Percentiles rank a stretch among this genome's conserved stretches.
These are phyloP conservation scores for Cosmia pyralina DNA, from an alignment of 2,888 invertebrate genomes.

Conservation along the genomic window DNA sequence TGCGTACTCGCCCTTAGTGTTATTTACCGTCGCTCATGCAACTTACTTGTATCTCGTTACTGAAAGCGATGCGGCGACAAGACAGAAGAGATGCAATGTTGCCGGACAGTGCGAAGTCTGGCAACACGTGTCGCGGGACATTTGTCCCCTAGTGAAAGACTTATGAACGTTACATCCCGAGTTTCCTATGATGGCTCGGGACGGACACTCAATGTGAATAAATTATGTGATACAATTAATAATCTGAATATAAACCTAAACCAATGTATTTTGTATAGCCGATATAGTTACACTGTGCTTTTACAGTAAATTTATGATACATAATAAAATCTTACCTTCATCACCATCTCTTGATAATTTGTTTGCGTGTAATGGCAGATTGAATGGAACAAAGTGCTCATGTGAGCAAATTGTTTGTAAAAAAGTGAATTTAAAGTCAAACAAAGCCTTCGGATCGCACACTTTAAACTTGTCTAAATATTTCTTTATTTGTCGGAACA, in stretches of 20 bases:
- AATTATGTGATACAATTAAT: no score
- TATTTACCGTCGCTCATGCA: not conserved
- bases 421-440: slow-evolving; percentile 98
- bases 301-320: not conserved
- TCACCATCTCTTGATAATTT: slow-evolving; percentile 81
- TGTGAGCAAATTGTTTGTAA: slow-evolving; percentile 97
- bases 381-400: slow-evolving; percentile 98
- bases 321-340: slow-evolving; percentile 74
- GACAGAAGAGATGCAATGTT: not conserved
- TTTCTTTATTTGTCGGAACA: slow-evolving; percentile 96
- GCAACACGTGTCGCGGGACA: not conserved
- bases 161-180: not conserved
- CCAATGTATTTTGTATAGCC: not conserved
- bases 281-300: slow-evolving; percentile 18
- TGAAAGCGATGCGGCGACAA: not conserved
- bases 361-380: slow-evolving; percentile 95
- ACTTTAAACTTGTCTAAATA: slow-evolving; percentile 96
- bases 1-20: not conserved
- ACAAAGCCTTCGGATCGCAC: slow-evolving; percentile 94
- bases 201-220: no score
- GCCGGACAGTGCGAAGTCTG: slow-evolving; percentile 1
- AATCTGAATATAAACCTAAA: not conserved
- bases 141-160: not conserved
- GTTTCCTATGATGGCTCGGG: not conserved
- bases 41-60: not conserved